These are phyloP conservation scores for Halcyon malimbica DNA, from an alignment of 2,113 vertebrate genomes.

Conservation along the genomic window DNA sequence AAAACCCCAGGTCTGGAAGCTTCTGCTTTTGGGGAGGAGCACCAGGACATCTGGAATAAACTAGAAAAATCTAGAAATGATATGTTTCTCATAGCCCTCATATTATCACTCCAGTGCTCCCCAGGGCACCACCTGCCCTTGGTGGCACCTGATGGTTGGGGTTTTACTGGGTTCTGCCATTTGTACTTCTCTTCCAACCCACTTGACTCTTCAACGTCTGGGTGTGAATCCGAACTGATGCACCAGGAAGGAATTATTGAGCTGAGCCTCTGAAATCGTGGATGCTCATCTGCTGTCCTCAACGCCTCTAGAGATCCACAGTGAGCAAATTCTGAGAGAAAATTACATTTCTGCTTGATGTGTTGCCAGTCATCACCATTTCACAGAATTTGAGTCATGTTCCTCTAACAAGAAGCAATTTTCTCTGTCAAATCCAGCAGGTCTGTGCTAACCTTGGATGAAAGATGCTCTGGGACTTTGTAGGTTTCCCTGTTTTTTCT, in stretches of 20 bases:
- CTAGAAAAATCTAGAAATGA: background rate
- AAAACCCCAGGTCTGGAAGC: background rate
- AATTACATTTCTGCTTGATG: background rate
- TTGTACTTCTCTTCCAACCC: background rate
- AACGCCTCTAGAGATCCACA: background rate
- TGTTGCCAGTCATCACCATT: background rate
- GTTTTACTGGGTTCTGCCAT: background rate
- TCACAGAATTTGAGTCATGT: background rate
- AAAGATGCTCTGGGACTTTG: background rate
- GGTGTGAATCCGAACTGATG: background rate
- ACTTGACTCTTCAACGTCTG: background rate
- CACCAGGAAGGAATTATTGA: background rate
- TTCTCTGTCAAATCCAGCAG: background rate
- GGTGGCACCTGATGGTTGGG: background rate
- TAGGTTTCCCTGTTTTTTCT: background rate
- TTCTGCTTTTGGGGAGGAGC: background rate
- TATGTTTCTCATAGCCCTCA: background rate
- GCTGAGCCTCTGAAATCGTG: background rate
- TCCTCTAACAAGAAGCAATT: background rate
- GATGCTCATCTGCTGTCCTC: background rate
- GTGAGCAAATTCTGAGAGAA: background rate
- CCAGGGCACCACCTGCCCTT: background rate
- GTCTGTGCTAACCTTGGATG: background rate
- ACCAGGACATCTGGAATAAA: background rate
- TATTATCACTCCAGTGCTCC: background rate